Base-by-base conservation (phyloP, 2,113 vertebrate genomes). In the Lasiurus borealis region DNA sequence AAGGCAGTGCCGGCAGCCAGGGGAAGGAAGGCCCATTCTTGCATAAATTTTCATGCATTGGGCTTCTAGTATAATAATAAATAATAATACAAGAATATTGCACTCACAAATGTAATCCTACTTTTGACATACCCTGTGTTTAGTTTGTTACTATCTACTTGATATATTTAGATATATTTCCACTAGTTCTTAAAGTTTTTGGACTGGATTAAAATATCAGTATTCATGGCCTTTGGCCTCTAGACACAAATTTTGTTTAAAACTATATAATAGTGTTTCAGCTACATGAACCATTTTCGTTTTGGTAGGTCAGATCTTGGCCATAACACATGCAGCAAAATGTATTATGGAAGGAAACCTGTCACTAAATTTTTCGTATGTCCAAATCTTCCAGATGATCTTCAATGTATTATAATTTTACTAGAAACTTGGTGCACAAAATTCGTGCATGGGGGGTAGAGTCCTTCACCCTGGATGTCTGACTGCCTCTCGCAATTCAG, bases 201-300 rank as follows among this genome's bases (percentile, higher is more conserved):
- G 95, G 31, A 72, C 44, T 91, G 27, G 14, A 83, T 77, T 86
- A 97, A 91, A 48, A 44, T 52, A 8, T 86, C 40, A 86, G 4
- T 13, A 88, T 50, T 29, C 6, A 3, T 40, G 36, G 31, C 31
- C 18, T 82, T 78, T 84, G 90, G 25, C 48, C 23, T 90, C 23
- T 76, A 48, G 44, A 77, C 12, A 85, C 27, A 92, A 34, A 52
- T 90, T 62, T 52, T 31, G 6, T 83, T 90, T 54, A 71, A 69
- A 73, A 29, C 18, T 83, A 1, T 80, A 71, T 4, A 89, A 3
- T 68, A 59, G 16, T 88, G 1, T 83, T 77, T 90, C 25, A 90
- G 64, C 12, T 59, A 8, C 23, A 40, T 72, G 46, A 82, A 34
- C 62, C n/a, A 7, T 52, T 3, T 46, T 69, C 29, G 19, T 71